Base-by-base conservation (phyloP, 2,888 invertebrate species). In the Cephus spinipes region DNA sequence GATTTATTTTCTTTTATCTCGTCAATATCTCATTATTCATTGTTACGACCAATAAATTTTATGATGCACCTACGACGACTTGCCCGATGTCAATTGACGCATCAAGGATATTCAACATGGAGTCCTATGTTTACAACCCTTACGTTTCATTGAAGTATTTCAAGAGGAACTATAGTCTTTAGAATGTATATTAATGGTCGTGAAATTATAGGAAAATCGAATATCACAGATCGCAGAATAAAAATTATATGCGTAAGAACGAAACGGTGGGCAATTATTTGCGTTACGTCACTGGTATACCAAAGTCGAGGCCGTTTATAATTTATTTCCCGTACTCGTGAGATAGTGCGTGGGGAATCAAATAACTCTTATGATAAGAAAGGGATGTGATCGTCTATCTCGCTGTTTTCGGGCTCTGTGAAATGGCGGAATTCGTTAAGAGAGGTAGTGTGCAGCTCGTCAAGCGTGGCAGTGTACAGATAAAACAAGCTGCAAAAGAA, bases 401-500 rank as follows among this genome's bases (percentile, higher is more conserved):
- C 77, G 74, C 30, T 80, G 79, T 80, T 87, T 82, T 83, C 78
- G 78, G 23, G 81, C 80, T 85, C 82, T 84, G 88, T 88, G 86
- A 89, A 86, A 91, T 90, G 90, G 87, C 89, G 84, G 90, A 89
- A 84, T 88, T 90, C 82, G 88, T 90, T 80, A 89, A 88, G 84
- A 88, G 88, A 87, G 89, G 89, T 82, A 90, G 90, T 79, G 89
- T 87, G 80, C 89, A 89, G 77, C 83, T 90, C 74, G 90, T 93
- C 40, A 93, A 93, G 88, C 89, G 93, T 75, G 92, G 93, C 78
- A 93, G 93, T 86, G 92, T 93, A 80, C 93, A 93, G 86, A 89
- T 93, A 77, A 93, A 93, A 82, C 91, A 91, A 78, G 93, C 93
- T 73, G 93, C 93, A 9, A 93, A 93, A 90, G 93, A 93, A 81